These are phyloP conservation scores for Chunga burmeisteri DNA, from an alignment of 2,113 vertebrate species.

Conservation along the genomic window DNA sequence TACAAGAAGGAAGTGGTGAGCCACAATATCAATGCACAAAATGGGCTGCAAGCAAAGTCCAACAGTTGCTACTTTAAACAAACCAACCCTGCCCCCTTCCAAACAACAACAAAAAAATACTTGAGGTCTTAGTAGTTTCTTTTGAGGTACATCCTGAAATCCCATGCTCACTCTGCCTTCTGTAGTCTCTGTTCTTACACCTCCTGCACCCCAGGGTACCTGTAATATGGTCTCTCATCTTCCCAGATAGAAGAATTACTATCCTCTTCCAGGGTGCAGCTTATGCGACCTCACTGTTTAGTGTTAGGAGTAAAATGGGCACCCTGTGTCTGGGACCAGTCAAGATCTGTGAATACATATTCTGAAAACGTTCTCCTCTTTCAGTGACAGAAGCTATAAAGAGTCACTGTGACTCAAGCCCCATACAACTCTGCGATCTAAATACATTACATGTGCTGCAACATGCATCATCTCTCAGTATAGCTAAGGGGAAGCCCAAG, in stretches of 20 bases:
- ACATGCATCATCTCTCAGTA: neutral
- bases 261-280: neutral
- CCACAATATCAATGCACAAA: neutral
- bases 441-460: neutral
- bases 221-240: neutral
- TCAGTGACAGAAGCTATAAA: neutral
- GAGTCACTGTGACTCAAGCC: neutral
- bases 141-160: neutral
- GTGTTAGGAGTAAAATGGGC: neutral
- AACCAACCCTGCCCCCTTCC: neutral
- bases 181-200: neutral
- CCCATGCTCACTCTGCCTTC: neutral
- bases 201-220: neutral
- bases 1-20: conserved; percentile 13
- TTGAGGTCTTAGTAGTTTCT: neutral
- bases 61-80: conserved; percentile 13
- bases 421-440: neutral
- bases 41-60: neutral
- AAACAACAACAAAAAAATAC: neutral
- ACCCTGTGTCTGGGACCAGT: neutral
- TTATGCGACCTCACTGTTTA: neutral
- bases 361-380: neutral
- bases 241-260: neutral
- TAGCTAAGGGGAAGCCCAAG: neutral
- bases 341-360: neutral